Percentiles rank a stretch among this genome's conserved stretches.
Evolutionary conservation across 2,797 vertebrate genomes (phyloP).

Genomic region (Nasua narica): DNA sequence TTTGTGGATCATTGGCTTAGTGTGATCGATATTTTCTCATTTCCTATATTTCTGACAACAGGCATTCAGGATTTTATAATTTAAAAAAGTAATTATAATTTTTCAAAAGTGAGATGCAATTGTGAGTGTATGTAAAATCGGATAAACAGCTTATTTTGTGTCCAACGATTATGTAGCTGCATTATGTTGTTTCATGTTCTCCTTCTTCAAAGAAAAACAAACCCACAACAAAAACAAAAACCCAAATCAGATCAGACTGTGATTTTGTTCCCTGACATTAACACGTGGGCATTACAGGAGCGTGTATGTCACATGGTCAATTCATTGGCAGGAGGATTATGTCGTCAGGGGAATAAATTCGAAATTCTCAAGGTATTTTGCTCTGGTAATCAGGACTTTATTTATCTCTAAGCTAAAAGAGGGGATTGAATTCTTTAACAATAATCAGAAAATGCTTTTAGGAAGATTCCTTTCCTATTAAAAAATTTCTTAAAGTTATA

Average conservation of each 20-base stretch:
- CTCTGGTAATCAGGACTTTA: slow-evolving; percentile 79
- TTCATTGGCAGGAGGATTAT: slow-evolving; percentile 81
- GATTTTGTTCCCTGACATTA: slow-evolving; percentile 79
- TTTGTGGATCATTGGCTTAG: neutral
- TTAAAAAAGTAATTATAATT: slow-evolving; percentile 49
- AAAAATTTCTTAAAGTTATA: slow-evolving; percentile 77
- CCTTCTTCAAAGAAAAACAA: slow-evolving; percentile 58
- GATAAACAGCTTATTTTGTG: slow-evolving; percentile 80
- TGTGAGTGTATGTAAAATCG: slow-evolving; percentile 69
- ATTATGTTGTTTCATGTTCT: slow-evolving; percentile 79
- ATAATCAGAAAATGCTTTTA: slow-evolving; percentile 81
- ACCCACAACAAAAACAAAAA: slow-evolving; percentile 33
- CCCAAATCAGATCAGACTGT: slow-evolving; percentile 79
- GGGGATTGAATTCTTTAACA: slow-evolving; percentile 82
- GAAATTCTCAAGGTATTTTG: slow-evolving; percentile 79
- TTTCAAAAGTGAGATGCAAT: slow-evolving; percentile 74
- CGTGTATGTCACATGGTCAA: slow-evolving; percentile 74
- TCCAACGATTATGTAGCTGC: slow-evolving; percentile 76
- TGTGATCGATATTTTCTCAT: neutral
- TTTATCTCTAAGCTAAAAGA: slow-evolving; percentile 82
- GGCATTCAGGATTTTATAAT: neutral
- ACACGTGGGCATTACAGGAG: slow-evolving; percentile 76
- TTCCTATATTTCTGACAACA: neutral
- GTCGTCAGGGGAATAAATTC: slow-evolving; percentile 79
- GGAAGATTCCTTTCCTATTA: slow-evolving; percentile 79